These are phyloP conservation scores for Manacus vitellinus DNA, from an alignment of 2,113 vertebrate species.

Conservation along the genomic window DNA sequence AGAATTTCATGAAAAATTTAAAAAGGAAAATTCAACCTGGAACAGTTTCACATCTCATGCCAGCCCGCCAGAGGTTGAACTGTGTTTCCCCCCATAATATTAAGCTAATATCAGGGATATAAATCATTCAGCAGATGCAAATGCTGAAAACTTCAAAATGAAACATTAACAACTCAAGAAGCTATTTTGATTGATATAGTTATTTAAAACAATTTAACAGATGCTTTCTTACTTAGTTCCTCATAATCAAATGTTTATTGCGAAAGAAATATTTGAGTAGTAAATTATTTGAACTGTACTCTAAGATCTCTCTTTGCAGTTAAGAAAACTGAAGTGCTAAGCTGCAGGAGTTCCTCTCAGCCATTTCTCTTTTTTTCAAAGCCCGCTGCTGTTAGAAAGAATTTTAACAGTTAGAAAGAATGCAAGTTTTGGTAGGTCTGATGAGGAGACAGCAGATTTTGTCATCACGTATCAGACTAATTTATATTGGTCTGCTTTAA, in stretches of 20 bases:
- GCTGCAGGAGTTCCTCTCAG: neutral
- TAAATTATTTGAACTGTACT: neutral
- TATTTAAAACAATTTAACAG: slow-evolving; percentile 61
- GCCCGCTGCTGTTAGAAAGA: neutral
- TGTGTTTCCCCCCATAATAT: slow-evolving; percentile 78
- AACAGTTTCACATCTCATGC: slow-evolving; percentile 74
- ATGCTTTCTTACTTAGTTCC: neutral
- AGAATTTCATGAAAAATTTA: slow-evolving; percentile 94
- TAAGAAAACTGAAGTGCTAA: neutral
- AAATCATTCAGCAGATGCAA: slow-evolving; percentile 85
- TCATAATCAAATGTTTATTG: slow-evolving; percentile 35
- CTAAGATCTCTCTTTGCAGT: neutral
- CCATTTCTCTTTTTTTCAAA: neutral
- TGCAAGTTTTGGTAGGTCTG: neutral
- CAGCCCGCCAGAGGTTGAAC: slow-evolving; percentile 76
- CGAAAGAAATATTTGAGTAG: neutral
- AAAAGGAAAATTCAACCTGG: slow-evolving; percentile 84
- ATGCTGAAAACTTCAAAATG: slow-evolving; percentile 63
- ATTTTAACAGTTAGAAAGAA: neutral
- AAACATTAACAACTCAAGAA: slow-evolving; percentile 38
- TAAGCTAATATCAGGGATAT: slow-evolving; percentile 79
- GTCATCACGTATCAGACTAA: neutral
- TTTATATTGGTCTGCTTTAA: neutral
- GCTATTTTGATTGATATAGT: slow-evolving; percentile 41
- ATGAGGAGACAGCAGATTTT: neutral